A percentile compares a stretch with the other conserved stretches of the same genome.
phyloP scores from a whole-genome alignment of 2,888 invertebrate genomes.

The Chaetogeoica ovagalla region DNA sequence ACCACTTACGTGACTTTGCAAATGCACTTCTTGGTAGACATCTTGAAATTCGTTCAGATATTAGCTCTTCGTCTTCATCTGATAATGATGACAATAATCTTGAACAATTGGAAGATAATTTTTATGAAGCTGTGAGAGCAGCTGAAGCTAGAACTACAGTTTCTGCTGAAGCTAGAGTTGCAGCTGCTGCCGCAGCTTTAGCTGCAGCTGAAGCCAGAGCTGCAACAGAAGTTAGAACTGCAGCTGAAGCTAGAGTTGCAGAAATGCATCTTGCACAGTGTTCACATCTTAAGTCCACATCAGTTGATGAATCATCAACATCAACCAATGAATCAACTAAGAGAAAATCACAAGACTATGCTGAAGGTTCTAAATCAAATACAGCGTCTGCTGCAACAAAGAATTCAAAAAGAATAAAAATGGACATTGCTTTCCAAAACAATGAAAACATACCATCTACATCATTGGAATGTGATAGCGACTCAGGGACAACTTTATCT shows the following conservation, averaged over 20 bases:
- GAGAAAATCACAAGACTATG: constrained; percentile 25
- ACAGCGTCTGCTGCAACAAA: neutral
- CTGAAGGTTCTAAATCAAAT: constrained; percentile 9
- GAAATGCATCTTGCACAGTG: no score
- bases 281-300: no score
- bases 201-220: no score
- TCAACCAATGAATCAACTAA: neutral
- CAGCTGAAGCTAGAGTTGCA: neutral
- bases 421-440: neutral
- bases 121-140: no score
- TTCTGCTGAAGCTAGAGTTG: no score
- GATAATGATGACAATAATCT: no score
- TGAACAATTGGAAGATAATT: no score
- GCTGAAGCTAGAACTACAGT: no score
- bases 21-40: neutral
- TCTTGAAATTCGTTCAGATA: neutral
- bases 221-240: no score
- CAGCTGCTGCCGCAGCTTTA: no score
- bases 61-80: neutral
- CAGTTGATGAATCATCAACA: neutral
- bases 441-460: neutral
- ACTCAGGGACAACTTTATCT: constrained; percentile 8
- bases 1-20: neutral
- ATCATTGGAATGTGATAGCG: neutral
- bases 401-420: constrained; percentile 31